Conservation (phyloP, 2,797 vertebrate genomes). For the Presbytis comata region DNA sequence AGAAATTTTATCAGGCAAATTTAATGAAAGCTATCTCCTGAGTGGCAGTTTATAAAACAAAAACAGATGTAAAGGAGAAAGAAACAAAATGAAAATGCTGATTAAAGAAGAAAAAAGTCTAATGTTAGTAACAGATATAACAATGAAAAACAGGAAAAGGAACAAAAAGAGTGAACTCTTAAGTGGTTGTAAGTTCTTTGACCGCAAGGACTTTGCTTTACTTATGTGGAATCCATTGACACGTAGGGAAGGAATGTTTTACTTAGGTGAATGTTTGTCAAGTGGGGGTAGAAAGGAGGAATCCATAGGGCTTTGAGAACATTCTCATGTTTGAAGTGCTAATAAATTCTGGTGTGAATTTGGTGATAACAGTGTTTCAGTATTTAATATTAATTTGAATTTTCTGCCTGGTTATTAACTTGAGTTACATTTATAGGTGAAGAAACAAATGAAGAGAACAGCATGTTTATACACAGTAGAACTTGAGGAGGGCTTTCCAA, state of each 20-base stretch:
- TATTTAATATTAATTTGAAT: background rate
- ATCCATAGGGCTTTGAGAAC: background rate
- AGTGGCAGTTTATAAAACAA: background rate
- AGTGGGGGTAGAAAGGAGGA: background rate
- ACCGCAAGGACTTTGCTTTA: background rate
- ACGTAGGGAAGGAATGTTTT: background rate
- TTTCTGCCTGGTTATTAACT: background rate
- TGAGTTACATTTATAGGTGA: background rate
- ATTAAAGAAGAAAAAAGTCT: background rate
- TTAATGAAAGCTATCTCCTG: background rate
- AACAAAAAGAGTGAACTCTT: background rate
- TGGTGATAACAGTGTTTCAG: background rate
- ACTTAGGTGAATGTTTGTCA: background rate
- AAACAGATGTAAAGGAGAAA: background rate
- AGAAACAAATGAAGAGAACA: background rate
- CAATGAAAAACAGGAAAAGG: background rate
- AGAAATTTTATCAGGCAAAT: conserved; percentile 7
- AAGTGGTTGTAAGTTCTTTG: background rate
- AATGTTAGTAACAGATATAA: background rate
- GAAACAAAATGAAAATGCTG: background rate
- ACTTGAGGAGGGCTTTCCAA: background rate
- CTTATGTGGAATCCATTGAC: background rate
- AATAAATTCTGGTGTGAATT: background rate
- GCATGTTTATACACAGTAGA: background rate
- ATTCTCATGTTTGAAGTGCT: conserved; percentile 19